phyloP scores from a whole-genome alignment of 37 sponge, comb jelly and placozoan genomes.

The Agelas oroides region DNA sequence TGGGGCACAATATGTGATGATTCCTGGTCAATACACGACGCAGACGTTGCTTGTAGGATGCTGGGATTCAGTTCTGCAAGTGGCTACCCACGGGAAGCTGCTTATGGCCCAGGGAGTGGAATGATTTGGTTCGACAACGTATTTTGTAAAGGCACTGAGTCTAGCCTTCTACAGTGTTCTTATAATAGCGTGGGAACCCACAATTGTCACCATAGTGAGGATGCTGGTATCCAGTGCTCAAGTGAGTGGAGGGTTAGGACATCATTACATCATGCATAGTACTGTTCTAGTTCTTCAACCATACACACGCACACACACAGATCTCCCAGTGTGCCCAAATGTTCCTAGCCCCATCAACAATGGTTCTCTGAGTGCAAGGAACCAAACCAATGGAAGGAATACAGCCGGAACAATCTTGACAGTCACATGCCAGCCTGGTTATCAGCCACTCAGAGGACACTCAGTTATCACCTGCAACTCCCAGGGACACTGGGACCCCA shows the following conservation, averaged over 20 bases:
- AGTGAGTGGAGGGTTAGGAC: too few relatives aligned
- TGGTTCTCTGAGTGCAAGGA: too few relatives aligned
- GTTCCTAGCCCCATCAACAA: too few relatives aligned
- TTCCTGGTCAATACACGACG: slow-evolving; percentile 46
- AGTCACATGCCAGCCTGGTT: too few relatives aligned
- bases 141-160: slow-evolving; percentile 40
- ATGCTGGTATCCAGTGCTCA: slow-evolving; percentile 61
- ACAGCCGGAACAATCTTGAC: slow-evolving; percentile 18
- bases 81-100: background rate
- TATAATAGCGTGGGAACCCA: background rate
- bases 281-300: too few relatives aligned
- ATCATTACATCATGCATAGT: too few relatives aligned
- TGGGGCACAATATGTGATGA: slow-evolving; percentile 36
- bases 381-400: too few relatives aligned
- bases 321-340: too few relatives aligned
- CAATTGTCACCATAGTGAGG: slow-evolving; percentile 40
- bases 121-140: slow-evolving; percentile 66
- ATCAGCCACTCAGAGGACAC: too few relatives aligned
- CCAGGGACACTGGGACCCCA: slow-evolving; percentile 15
- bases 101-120: slow-evolving; percentile 38
- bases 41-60: slow-evolving; percentile 69
- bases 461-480: too few relatives aligned
- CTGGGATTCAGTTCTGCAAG: slow-evolving; percentile 38
- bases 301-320: too few relatives aligned
- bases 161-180: slow-evolving; percentile 18